phyloP scores from a whole-genome alignment of 2,888 invertebrate species.

The Rhaphigaster nebulosa region DNA sequence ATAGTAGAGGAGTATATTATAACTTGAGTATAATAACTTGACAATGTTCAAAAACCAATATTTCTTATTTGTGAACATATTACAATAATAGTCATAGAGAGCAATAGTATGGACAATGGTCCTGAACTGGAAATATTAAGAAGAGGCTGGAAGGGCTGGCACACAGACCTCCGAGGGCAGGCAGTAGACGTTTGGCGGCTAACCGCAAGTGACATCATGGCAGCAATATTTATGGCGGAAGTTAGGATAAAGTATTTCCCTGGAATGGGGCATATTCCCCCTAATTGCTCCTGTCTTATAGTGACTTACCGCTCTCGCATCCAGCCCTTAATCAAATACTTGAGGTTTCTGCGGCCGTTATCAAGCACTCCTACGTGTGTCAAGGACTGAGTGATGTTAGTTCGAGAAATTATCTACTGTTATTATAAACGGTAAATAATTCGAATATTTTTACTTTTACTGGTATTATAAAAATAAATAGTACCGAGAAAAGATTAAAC shows the following conservation, averaged over 20 bases:
- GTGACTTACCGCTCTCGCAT: background rate
- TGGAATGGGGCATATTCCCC: background rate
- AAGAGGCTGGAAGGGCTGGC: background rate
- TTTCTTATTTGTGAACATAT: no score
- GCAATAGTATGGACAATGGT: no score
- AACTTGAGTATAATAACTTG: no score
- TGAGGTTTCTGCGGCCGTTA: background rate
- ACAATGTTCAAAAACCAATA: no score
- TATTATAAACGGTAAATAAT: no score
- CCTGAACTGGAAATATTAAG: background rate
- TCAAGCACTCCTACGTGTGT: background rate
- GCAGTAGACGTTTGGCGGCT: background rate
- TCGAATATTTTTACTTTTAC: no score
- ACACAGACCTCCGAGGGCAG: background rate
- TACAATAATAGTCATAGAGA: no score
- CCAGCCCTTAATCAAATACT: conserved; percentile 21
- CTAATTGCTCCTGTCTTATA: background rate
- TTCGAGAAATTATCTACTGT: background rate
- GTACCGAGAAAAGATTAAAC: no score
- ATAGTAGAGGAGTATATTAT: no score
- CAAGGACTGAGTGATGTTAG: background rate
- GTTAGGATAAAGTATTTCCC: background rate
- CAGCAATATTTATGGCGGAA: background rate
- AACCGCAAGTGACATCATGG: background rate
- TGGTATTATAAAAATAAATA: no score